Evolutionary conservation across 2,797 vertebrate genomes (phyloP).

Genomic region (Oreochromis mossambicus): DNA sequence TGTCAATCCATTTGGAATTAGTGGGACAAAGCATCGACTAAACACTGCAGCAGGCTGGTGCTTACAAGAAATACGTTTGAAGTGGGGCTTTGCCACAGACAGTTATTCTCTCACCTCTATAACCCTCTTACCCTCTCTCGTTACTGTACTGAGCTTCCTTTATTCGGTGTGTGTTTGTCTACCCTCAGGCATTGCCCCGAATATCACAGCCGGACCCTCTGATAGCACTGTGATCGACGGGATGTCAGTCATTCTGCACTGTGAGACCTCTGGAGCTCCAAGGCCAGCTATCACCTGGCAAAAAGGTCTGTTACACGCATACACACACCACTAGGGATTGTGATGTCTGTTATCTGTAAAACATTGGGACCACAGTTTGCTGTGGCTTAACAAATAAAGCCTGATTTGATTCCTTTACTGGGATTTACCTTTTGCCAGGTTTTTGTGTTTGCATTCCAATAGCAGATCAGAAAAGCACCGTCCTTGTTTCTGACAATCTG

Average conservation of each 20-base stretch:
- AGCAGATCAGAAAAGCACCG: constrained; percentile 15
- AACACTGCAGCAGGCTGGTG: constrained; percentile 30
- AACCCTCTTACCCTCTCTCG: constrained; percentile 39
- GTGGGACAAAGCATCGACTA: constrained; percentile 39
- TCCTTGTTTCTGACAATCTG: constrained; percentile 10
- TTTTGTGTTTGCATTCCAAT: constrained; percentile 31
- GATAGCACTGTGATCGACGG: constrained; percentile 97
- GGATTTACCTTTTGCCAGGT: constrained; percentile 21
- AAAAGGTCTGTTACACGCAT: constrained; percentile 79
- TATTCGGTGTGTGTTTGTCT: constrained; percentile 17
- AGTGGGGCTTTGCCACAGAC: constrained; percentile 21
- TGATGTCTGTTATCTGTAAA: constrained; percentile 28
- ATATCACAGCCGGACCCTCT: constrained; percentile 92
- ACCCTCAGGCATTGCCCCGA: constrained; percentile 89
- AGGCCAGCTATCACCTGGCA: constrained; percentile 97
- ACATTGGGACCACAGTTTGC: constrained; percentile 26
- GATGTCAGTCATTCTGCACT: constrained; percentile 90
- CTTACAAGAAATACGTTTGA: constrained; percentile 24
- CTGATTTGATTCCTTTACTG: constrained; percentile 46
- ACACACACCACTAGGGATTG: constrained; percentile 13
- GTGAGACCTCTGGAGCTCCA: constrained; percentile 92
- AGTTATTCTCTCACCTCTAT: constrained; percentile 26
- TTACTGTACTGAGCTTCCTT: constrained; percentile 24
- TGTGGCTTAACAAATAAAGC: constrained; percentile 51
- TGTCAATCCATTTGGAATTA: constrained; percentile 48